Base-by-base conservation (phyloP, 1,140 invertebrate genomes). In the Eubasilissa regina region DNA sequence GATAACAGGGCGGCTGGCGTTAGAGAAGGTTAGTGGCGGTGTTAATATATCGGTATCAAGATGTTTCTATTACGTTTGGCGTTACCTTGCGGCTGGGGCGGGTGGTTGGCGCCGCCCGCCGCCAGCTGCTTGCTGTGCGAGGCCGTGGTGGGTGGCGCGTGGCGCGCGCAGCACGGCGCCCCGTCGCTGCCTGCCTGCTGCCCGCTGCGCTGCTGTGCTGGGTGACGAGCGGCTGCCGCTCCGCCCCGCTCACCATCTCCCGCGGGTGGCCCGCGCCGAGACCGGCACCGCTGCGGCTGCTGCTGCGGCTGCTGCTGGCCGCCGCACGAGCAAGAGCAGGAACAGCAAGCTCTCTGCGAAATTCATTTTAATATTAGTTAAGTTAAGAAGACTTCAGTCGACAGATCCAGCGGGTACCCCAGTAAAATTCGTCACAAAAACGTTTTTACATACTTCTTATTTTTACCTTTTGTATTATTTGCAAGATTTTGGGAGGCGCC, bases 111-210 rank as follows among this genome's bases (percentile, higher is more conserved):
- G 91, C 87, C 92, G 89, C 85, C 91, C 89, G 89, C 90, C 89
- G 87, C 90, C 86, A 89, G 87, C 87, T 90, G 89, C 87, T 95
- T 94, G 89, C 93, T 94, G 89, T 94, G 94, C 84, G 94, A 92
- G 90, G 95, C 94, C 92, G 95, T 95, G 87, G 91, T 92, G 88
- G 78, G 75, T 82, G 60, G 75, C 82, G 80, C 82, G 83, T 75
- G 79, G 83, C 85, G 85, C 85, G 78, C 84, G 85, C 79, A 83
- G 83, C 85, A 84, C 85, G 84, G 83, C 84, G 78, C 86, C 86
- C 81, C 84, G 85, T 81, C 83, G 82, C 85, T 84, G 84, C 81
- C 83, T 86, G 81, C 84, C 85, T 56, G 91, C 90, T 91, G 90
- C 92, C 85, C 87, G 90, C 88, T 87, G 94, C 94, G 88, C 93